Conservation (phyloP, 37 sponge, comb jelly and placozoan species). For the Crambe crambe region DNA sequence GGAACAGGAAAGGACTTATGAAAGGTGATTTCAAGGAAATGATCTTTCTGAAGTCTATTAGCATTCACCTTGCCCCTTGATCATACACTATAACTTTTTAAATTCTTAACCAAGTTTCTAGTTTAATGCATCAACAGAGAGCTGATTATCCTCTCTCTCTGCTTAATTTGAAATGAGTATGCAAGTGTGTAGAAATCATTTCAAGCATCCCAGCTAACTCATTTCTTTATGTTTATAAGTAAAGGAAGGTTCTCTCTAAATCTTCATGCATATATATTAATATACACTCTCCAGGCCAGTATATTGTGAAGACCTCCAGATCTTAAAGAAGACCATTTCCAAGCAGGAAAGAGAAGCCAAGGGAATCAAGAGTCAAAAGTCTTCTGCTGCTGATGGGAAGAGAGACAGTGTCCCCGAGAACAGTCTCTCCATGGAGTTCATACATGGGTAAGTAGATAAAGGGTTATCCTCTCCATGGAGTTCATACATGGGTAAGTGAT, state of each 20-base stretch:
- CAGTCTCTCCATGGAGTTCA: conserved; percentile 75
- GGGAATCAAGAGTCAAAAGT: not conserved
- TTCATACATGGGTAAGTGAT: no score
- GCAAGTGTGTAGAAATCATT: no score
- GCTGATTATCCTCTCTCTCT: not conserved
- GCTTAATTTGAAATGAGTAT: no score
- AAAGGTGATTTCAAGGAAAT: conserved; percentile 54
- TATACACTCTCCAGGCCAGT: no score
- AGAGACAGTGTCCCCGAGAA: conserved; percentile 45
- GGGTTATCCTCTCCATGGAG: no score
- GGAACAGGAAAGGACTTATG: conserved; percentile 78
- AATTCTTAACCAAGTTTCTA: no score
- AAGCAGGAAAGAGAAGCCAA: conserved; percentile 20
- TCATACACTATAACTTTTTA: no score
- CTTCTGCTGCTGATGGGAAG: conserved; percentile 26
- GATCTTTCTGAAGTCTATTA: no score
- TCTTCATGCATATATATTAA: not conserved
- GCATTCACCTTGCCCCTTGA: no score
- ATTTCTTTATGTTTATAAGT: no score
- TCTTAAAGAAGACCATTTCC: conserved; percentile 51
- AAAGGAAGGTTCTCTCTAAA: no score
- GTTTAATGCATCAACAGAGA: not conserved
- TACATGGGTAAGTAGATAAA: conserved; percentile 80
- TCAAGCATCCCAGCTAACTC: no score
- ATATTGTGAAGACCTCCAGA: conserved; percentile 77